Conservation (phyloP, 2,888 invertebrate genomes). For the Erebia palarica region DNA sequence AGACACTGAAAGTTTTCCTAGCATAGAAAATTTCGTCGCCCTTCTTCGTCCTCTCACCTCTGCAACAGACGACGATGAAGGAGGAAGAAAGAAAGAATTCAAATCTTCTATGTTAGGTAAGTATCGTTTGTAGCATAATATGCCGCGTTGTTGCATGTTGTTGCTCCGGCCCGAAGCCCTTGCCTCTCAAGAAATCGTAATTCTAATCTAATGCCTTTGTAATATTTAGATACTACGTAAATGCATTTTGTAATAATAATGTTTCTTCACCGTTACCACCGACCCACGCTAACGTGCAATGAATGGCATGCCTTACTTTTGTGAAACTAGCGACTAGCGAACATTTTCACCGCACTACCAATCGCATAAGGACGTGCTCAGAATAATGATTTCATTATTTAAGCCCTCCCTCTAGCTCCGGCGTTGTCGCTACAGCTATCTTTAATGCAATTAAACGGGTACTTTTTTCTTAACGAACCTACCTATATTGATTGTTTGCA, state of each 20-base stretch:
- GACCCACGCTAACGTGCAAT: not conserved
- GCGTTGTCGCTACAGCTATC: slow-evolving; percentile 19
- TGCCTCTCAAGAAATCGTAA: too few species aligned
- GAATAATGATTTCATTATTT: slow-evolving; percentile 33
- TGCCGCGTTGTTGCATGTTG: too few species aligned
- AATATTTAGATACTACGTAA: too few species aligned
- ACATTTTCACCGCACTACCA: slow-evolving; percentile 24
- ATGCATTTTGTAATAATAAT: not conserved
- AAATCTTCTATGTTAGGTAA: too few species aligned
- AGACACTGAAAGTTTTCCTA: too few species aligned
- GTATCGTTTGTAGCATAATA: too few species aligned
- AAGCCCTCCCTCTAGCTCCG: slow-evolving; percentile 20
- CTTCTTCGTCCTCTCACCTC: too few species aligned
- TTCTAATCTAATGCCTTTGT: too few species aligned
- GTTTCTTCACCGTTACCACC: not conserved
- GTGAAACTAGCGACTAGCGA: slow-evolving; percentile 21
- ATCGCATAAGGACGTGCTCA: slow-evolving; percentile 26
- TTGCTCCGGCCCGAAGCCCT: too few species aligned
- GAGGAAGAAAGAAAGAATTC: too few species aligned
- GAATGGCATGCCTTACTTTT: slow-evolving; percentile 11
- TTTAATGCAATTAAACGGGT: slow-evolving; percentile 32
- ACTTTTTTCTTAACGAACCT: slow-evolving; percentile 39
- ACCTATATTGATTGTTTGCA: slow-evolving; percentile 31
- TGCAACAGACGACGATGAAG: too few species aligned
- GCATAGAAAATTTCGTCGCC: too few species aligned